phyloP scores from a whole-genome alignment of 2,888 invertebrate genomes.

The Leucania comma region DNA sequence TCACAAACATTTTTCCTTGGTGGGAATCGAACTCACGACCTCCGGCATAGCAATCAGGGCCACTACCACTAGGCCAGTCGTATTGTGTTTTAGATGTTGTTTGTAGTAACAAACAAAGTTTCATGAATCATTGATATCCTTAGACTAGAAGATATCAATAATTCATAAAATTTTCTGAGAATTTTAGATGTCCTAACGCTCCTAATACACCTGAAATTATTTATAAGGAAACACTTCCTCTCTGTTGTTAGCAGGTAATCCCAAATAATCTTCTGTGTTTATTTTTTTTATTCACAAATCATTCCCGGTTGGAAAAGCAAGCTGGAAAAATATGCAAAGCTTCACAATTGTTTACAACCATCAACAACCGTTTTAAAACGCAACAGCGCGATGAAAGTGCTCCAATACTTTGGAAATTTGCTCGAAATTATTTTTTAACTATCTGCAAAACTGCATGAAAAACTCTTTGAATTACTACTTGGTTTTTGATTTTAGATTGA shows the following conservation, averaged over 20 bases:
- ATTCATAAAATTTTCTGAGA: neutral
- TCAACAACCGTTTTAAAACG: slow-evolving; percentile 16
- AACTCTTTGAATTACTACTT: neutral
- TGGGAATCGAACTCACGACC: no score
- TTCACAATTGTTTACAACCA: slow-evolving; percentile 10
- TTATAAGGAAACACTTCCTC: neutral
- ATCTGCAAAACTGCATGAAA: neutral
- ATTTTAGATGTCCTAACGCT: neutral
- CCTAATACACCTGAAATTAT: slow-evolving; percentile 1
- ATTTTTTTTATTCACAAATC: neutral
- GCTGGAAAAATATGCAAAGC: slow-evolving; percentile 24
- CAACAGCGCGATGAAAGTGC: neutral
- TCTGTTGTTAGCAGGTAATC: neutral
- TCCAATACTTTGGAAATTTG: slow-evolving; percentile 9
- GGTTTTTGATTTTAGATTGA: no score
- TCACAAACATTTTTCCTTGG: no score
- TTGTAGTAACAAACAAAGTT: neutral
- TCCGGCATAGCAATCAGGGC: no score
- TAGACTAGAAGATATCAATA: neutral
- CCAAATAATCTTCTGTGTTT: neutral
- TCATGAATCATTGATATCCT: no score
- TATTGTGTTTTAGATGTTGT: neutral
- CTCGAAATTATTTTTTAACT: neutral
- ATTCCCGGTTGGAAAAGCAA: neutral
- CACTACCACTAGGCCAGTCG: no score